phyloP scores from a whole-genome alignment of 53 echinoderm and acorn worm species.

The Luidia sarsii region DNA sequence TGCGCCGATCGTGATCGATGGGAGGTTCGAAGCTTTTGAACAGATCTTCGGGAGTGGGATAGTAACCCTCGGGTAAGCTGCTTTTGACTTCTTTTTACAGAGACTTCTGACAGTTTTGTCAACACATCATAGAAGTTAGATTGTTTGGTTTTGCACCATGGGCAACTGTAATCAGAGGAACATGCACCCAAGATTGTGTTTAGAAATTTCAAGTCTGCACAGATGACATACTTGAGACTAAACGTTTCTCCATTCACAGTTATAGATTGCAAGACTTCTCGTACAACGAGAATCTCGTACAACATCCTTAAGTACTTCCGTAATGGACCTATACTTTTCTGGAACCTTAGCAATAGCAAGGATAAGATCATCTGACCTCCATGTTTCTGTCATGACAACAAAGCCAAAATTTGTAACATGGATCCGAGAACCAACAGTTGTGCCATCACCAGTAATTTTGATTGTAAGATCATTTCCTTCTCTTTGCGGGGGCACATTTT shows the following conservation, averaged over 20 bases:
- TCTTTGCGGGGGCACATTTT: conserved; percentile 7
- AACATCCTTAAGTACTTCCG: conserved; percentile 11
- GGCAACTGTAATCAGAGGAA: conserved; percentile 29
- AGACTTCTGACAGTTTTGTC: conserved; percentile 5
- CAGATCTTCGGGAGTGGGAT: too few species aligned
- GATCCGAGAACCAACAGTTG: conserved; percentile 18
- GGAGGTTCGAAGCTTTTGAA: too few species aligned
- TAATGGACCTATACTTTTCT: conserved; percentile 10
- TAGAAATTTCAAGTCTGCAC: conserved; percentile 32
- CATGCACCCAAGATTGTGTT: conserved; percentile 21
- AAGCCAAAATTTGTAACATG: conserved; percentile 37
- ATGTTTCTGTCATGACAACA: conserved; percentile 20
- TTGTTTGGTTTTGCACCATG: conserved; percentile 19
- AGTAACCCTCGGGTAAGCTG: too few species aligned
- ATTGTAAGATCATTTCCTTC: neutral
- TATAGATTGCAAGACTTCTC: conserved; percentile 3
- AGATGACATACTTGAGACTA: conserved; percentile 27
- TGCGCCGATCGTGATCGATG: too few species aligned
- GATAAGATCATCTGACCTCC: conserved; percentile 25
- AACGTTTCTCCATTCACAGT: conserved; percentile 25
- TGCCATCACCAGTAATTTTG: conserved; percentile 27
- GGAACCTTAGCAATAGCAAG: conserved; percentile 31
- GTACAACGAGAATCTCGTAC: neutral
- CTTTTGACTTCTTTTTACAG: too few species aligned
- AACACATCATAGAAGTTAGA: conserved; percentile 26